Conservation (phyloP, 2,113 vertebrate genomes). For the Hemibates koningsi region DNA sequence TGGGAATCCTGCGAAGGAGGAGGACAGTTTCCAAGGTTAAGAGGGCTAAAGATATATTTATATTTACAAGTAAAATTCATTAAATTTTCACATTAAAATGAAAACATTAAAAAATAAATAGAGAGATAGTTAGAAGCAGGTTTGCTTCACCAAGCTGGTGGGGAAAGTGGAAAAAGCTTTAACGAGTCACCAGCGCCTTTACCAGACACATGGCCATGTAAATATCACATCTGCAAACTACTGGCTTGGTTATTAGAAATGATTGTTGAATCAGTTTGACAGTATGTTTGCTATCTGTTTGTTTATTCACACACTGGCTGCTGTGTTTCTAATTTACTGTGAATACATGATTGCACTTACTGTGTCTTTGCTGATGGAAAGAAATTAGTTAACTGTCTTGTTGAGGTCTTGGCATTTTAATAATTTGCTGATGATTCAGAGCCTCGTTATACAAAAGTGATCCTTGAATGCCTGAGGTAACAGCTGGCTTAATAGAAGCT, state of each 20-base stretch:
- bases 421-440: slow-evolving; percentile 34
- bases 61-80: neutral
- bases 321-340: slow-evolving; percentile 13
- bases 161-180: neutral
- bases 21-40: neutral
- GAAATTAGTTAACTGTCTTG: slow-evolving; percentile 1
- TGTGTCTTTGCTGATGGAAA: slow-evolving; percentile 1
- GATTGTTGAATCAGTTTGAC: neutral
- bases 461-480: slow-evolving; percentile 5
- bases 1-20: neutral
- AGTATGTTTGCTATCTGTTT: neutral
- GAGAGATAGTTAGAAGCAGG: neutral
- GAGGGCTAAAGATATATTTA: neutral
- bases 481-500: slow-evolving; percentile 9
- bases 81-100: neutral
- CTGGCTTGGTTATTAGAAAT: neutral
- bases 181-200: neutral
- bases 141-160: neutral
- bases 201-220: neutral
- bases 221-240: neutral
- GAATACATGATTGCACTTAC: neutral
- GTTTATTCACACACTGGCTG: neutral
- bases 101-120: neutral
- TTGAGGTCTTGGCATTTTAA: slow-evolving; percentile 33
- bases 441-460: slow-evolving; percentile 20